Percentiles rank a stretch among this genome's conserved stretches.
Evolutionary conservation across 2,888 invertebrate genomes (phyloP).

Genomic region (Monoplex corrugatus): DNA sequence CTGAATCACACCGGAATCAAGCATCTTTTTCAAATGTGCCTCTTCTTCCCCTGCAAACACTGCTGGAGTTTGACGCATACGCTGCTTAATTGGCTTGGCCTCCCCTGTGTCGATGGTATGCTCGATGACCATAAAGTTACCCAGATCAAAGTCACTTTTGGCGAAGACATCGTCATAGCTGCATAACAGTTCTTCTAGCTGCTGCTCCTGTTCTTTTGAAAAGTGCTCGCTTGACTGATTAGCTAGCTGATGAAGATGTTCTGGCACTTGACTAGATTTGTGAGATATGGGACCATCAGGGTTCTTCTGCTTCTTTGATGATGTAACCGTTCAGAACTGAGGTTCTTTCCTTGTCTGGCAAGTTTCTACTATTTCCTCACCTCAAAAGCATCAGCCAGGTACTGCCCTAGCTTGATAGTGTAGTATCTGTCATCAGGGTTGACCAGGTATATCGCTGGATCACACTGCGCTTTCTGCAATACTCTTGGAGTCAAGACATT

Average conservation of each 20-base stretch:
- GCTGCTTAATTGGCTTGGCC: background rate
- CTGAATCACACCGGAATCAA: slow-evolving; percentile 20
- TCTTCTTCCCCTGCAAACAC: slow-evolving; percentile 4
- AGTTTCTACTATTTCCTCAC: background rate
- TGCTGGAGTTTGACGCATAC: background rate
- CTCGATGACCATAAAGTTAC: background rate
- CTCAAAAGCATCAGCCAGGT: background rate
- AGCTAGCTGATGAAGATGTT: background rate
- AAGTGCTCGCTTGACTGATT: background rate
- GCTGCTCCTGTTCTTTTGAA: background rate
- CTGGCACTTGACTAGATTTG: too few relatives aligned
- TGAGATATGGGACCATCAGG: background rate
- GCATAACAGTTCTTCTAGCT: background rate
- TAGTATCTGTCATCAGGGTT: background rate
- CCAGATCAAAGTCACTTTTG: slow-evolving; percentile 6
- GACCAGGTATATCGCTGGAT: background rate
- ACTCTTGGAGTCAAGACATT: background rate
- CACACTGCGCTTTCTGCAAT: background rate
- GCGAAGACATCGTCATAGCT: slow-evolving; percentile 13
- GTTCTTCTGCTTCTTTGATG: too few relatives aligned
- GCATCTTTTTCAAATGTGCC: background rate
- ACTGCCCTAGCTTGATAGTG: background rate
- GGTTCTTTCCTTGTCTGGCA: background rate
- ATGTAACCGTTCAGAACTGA: too few relatives aligned
- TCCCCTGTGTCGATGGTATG: background rate